phyloP scores from a whole-genome alignment of 2,113 vertebrate species.

The Ictalurus furcatus region DNA sequence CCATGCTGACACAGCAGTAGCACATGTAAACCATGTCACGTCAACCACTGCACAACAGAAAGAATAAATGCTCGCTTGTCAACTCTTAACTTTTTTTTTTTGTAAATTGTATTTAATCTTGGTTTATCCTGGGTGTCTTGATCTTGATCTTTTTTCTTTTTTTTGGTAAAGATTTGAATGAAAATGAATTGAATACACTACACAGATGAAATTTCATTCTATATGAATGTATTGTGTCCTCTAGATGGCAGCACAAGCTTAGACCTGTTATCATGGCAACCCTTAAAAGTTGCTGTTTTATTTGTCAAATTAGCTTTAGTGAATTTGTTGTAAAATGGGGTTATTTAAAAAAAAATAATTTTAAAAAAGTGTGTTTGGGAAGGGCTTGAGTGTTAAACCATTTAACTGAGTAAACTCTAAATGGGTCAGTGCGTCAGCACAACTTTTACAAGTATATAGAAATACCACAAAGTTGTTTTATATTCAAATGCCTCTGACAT shows the following conservation, averaged over 20 bases:
- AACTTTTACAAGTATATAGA: not conserved
- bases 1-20: not conserved
- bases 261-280: not conserved
- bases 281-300: not conserved
- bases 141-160: not conserved
- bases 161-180: not conserved
- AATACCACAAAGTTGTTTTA: not conserved
- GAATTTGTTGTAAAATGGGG: not conserved
- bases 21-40: not conserved
- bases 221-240: constrained; percentile 5
- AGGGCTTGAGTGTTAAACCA: not conserved
- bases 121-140: not conserved
- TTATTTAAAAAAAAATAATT: not conserved
- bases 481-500: not conserved
- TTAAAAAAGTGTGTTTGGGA: not conserved
- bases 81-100: not conserved
- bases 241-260: constrained; percentile 37
- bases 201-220: not conserved
- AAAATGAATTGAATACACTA: not conserved
- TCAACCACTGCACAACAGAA: not conserved
- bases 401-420: not conserved
- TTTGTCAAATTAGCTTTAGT: not conserved
- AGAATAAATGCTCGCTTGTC: not conserved
- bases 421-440: not conserved
- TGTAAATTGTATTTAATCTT: not conserved